Evolutionary conservation across 2,113 vertebrate genomes (phyloP), one percentile per base, ranked within the genome.

Genomic region (Periophthalmus modestus): DNA sequence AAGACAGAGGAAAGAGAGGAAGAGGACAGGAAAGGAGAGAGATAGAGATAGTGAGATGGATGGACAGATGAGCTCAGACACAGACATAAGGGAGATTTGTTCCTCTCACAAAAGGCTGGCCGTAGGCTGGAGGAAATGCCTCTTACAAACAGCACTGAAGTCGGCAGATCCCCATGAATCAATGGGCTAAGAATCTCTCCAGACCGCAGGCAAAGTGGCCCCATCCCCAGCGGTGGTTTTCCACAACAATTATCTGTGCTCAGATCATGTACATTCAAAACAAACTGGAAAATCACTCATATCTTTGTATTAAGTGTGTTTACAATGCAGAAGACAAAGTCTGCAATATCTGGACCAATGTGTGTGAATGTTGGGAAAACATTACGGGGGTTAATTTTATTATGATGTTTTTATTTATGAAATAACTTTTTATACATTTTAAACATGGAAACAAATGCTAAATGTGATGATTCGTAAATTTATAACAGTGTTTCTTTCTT

Each of bases 71-170:
- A 92, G 88, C 91, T 92, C 89, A 91, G 88, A 66, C 72, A 85
- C 81, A 48, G 79, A 85, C 75, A 92, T 91, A 90, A 92, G 91
- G 88, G 83, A 72, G 78, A 85, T 79, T 91, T 92, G 89, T 92
- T 91, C 89, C 88, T 68, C 46, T 69, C 77, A 92, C 89, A 92
- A 92, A 87, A 89, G 85, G 72, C 59, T 85, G 85, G 84, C 91
- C 91, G 88, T 88, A 90, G 91, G 91, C 89, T 84, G 91, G 84
- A 91, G 91, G 91, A 92, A 92, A 91, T 92, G 81, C 77, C 89
- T 88, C 81, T 89, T 89, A 66, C 77, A 84, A 88, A 87, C 88
- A 77, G 77, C 69, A 85, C 81, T 85, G 85, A 90, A 87, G 88
- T 89, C 81, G 85, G 78, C 86, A 84, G 78, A 87, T 79, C 82